Evolutionary conservation across 2,113 vertebrate genomes (phyloP).

Genomic region (Lota lota): DNA sequence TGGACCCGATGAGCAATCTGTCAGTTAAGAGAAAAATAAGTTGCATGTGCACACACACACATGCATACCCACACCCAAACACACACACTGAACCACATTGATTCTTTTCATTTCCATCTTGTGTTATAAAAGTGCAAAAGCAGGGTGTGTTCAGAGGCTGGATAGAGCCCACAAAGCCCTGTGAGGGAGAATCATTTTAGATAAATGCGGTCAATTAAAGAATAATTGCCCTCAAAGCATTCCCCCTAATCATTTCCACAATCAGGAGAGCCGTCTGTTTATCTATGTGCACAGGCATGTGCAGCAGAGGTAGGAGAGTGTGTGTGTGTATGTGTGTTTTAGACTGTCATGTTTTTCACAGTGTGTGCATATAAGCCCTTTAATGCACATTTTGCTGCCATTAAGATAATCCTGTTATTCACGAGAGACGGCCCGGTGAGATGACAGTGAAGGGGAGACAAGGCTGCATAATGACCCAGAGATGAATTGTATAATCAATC

Average conservation of each 20-base stretch:
- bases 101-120: no score
- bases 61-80: not conserved
- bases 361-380: not conserved
- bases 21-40: conserved; percentile 7
- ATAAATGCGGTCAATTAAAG: conserved; percentile 15
- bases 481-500: no score
- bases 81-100: not conserved
- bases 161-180: not conserved
- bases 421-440: not conserved
- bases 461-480: no score
- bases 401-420: conserved; percentile 26
- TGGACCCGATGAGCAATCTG: conserved; percentile 28
- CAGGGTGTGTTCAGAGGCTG: not conserved
- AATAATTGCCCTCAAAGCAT: conserved; percentile 9
- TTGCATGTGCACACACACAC: conserved; percentile 1
- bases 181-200: conserved; percentile 1
- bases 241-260: not conserved
- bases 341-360: not conserved
- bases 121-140: not conserved
- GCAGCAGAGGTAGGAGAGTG: not conserved
- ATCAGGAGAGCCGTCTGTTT: no score
- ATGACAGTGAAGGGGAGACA: no score
- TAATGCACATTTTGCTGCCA: not conserved
- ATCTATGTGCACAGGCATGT: no score
- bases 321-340: not conserved